phyloP scores from a whole-genome alignment of 2,113 vertebrate genomes.

The Scartelaos histophorus region DNA sequence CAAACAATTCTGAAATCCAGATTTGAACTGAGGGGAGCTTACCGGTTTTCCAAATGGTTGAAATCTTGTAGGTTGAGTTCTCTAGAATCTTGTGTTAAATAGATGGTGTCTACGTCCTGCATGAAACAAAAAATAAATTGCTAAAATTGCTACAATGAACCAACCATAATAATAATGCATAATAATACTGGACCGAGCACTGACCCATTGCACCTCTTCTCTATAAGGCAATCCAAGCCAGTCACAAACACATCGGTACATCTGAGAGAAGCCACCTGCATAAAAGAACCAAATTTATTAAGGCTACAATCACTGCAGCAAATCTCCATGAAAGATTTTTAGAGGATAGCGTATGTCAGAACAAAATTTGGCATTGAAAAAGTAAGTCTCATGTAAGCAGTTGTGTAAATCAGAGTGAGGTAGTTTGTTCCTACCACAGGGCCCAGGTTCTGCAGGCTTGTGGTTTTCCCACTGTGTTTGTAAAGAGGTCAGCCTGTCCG shows the following conservation, averaged over 20 bases:
- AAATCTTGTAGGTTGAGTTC: constrained; percentile 96
- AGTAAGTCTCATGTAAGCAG: too few relatives aligned
- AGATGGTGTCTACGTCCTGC: constrained; percentile 97
- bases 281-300: background rate
- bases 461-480: constrained; percentile 92
- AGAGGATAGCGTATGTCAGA: background rate
- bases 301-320: background rate
- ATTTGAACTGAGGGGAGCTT: constrained; percentile 20
- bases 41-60: constrained; percentile 97
- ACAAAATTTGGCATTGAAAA: too few relatives aligned
- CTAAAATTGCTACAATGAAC: too few relatives aligned
- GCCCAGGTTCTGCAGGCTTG: constrained; percentile 88
- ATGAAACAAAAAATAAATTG: background rate
- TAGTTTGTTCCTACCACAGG: constrained; percentile 84
- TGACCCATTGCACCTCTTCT: constrained; percentile 98
- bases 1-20: background rate
- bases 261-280: constrained; percentile 95
- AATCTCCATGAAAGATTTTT: too few relatives aligned
- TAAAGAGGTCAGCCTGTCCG: constrained; percentile 85
- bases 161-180: background rate
- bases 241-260: constrained; percentile 96
- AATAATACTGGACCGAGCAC: constrained; percentile 47
- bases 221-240: constrained; percentile 92
- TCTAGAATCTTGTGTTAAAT: constrained; percentile 94
- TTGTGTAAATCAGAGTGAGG: background rate